These are phyloP conservation scores for Corbicula japonica DNA, from an alignment of 2,888 invertebrate genomes.

Conservation along the genomic window DNA sequence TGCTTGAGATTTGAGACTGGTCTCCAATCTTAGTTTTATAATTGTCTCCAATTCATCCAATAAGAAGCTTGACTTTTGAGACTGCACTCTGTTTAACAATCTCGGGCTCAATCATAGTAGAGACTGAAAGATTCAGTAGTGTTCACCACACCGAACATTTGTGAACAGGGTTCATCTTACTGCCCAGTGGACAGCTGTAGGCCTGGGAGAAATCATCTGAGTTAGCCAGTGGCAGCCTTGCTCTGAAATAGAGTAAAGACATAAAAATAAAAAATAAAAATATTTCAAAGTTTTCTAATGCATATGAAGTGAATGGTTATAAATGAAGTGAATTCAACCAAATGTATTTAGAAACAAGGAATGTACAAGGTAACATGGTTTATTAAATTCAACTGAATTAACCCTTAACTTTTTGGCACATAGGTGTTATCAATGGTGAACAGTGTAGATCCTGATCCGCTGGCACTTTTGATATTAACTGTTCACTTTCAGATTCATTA, in stretches of 20 bases:
- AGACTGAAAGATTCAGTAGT: not conserved
- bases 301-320: not conserved
- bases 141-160: slow-evolving; percentile 90
- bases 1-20: too few species aligned
- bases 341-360: not conserved
- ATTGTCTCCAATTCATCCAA: too few species aligned
- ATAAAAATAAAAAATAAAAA: slow-evolving; percentile 6
- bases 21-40: too few species aligned
- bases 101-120: too few species aligned
- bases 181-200: slow-evolving; percentile 93
- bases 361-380: not conserved
- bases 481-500: too few species aligned
- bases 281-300: not conserved
- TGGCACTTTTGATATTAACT: too few species aligned
- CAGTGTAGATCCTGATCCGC: too few species aligned
- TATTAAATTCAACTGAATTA: not conserved
- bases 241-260: slow-evolving; percentile 86
- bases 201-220: slow-evolving; percentile 95
- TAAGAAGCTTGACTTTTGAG: too few species aligned
- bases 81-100: too few species aligned
- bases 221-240: slow-evolving; percentile 96
- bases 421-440: too few species aligned
- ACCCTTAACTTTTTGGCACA: not conserved
- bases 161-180: slow-evolving; percentile 95
- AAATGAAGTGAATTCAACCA: not conserved